Evolutionary conservation across 2,888 invertebrate genomes (phyloP).

Genomic region (Apodemia zela): DNA sequence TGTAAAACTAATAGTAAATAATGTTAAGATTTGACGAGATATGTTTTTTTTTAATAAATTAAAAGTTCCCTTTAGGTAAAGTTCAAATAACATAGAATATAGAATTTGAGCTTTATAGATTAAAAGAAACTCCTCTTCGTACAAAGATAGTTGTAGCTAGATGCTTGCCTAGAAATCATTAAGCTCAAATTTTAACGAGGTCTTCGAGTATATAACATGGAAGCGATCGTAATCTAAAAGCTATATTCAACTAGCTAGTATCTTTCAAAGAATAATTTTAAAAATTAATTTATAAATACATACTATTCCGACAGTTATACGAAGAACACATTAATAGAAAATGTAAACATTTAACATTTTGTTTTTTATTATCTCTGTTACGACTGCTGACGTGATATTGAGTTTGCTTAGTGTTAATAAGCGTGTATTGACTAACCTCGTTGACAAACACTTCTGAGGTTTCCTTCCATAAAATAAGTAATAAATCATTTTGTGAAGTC

Average conservation of each 20-base stretch:
- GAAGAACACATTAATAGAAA: background rate
- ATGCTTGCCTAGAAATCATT: constrained; percentile 7
- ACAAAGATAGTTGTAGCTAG: background rate
- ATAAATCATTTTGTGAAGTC: background rate
- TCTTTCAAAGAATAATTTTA: background rate
- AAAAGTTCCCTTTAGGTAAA: too few species aligned
- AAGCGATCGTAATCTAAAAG: background rate
- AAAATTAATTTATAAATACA: background rate
- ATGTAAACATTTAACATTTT: background rate
- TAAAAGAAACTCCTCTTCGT: background rate
- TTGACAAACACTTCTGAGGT: constrained; percentile 12
- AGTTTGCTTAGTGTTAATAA: constrained; percentile 2
- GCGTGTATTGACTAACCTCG: background rate
- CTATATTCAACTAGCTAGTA: too few species aligned
- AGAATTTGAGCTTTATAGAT: too few species aligned
- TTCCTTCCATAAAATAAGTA: background rate
- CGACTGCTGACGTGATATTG: constrained; percentile 4
- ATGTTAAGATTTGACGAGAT: too few species aligned
- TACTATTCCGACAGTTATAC: background rate
- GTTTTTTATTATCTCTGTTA: constrained; percentile 5
- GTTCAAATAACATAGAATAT: too few species aligned
- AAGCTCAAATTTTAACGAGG: background rate
- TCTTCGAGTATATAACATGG: background rate
- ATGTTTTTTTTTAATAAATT: too few species aligned
- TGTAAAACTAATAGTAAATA: too few species aligned